phyloP scores from a whole-genome alignment of 2,888 invertebrate genomes.

The Willowsia nigromaculata region DNA sequence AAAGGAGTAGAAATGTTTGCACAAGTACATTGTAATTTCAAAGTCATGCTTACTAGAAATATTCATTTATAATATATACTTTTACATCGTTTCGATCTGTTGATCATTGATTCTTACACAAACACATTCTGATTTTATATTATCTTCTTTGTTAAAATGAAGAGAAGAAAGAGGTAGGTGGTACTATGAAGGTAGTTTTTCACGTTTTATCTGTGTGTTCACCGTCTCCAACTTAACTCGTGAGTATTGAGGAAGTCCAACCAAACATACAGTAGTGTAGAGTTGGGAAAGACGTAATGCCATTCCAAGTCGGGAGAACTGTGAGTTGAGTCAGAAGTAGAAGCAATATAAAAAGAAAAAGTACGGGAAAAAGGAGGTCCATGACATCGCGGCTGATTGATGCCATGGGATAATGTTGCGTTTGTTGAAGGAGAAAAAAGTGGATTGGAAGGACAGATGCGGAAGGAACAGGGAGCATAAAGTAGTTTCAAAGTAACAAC shows the following conservation, averaged over 20 bases:
- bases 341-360: slow-evolving; percentile 24
- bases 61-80: neutral
- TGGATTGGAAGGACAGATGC: slow-evolving; percentile 36
- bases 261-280: neutral
- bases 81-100: neutral
- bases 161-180: neutral
- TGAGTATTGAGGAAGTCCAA: neutral
- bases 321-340: neutral
- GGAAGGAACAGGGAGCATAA: slow-evolving; percentile 10
- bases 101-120: neutral
- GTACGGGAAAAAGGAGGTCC: slow-evolving; percentile 68
- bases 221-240: neutral
- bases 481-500: neutral
- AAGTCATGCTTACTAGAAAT: too few relatives aligned
- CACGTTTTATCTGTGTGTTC: neutral
- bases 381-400: slow-evolving; percentile 65
- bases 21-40: neutral
- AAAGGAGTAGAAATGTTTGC: too few relatives aligned
- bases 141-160: neutral
- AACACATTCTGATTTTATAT: neutral
- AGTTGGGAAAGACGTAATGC: neutral
- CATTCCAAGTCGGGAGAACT: neutral
- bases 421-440: slow-evolving; percentile 37
- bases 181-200: neutral
- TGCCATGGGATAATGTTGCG: slow-evolving; percentile 56